Evolutionary conservation across 2,113 vertebrate species (phyloP).

Genomic region (Oenanthe melanoleuca): DNA sequence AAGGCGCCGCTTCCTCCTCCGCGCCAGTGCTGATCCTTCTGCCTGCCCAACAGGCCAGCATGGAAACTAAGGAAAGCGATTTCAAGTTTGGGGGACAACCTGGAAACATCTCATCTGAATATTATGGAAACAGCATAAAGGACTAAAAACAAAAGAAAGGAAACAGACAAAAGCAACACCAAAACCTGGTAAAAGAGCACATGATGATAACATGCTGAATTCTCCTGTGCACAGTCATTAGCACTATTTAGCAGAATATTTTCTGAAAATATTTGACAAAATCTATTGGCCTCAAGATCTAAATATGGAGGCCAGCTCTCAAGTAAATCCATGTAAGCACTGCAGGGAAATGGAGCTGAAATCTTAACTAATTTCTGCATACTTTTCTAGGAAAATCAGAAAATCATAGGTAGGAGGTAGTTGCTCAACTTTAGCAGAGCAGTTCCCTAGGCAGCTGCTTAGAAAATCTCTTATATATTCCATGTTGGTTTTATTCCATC

Average conservation of each 20-base stretch:
- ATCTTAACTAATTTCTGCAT: neutral
- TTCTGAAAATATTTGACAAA: neutral
- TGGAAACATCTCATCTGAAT: neutral
- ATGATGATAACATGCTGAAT: accelerated
- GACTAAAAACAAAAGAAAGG: neutral
- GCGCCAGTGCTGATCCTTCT: neutral
- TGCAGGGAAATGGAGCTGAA: neutral
- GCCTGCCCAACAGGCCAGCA: neutral
- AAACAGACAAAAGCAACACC: neutral
- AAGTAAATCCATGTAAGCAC: neutral
- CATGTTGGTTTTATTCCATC: neutral
- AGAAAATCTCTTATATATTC: neutral
- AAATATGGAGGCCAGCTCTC: neutral
- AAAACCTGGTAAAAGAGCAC: neutral
- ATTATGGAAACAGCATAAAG: neutral
- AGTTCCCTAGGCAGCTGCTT: neutral
- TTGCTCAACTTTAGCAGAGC: neutral
- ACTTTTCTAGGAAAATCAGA: neutral
- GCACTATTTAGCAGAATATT: neutral
- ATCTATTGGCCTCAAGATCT: neutral
- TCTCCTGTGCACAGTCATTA: accelerated
- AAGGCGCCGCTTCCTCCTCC: neutral
- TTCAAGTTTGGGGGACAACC: neutral
- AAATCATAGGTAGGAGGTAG: neutral
- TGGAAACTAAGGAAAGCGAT: neutral